These are phyloP conservation scores for Etheostoma perlongum DNA, from an alignment of 2,797 vertebrate species.

Conservation along the genomic window DNA sequence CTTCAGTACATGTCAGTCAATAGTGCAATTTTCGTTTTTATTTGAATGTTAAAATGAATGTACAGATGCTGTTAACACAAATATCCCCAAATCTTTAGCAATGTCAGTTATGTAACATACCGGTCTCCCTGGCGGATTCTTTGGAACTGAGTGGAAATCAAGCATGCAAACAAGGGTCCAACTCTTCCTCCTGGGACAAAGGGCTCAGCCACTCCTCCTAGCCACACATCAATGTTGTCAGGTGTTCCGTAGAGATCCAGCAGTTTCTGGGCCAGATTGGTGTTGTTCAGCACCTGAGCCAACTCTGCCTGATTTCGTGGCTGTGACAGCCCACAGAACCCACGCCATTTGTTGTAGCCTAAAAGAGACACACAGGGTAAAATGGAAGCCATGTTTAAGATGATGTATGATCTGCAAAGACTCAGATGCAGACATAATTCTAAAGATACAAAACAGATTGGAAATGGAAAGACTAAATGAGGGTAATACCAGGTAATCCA, in stretches of 20 bases:
- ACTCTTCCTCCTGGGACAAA: constrained; percentile 85
- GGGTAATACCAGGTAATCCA: constrained; percentile 85
- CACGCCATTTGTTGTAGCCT: constrained; percentile 92
- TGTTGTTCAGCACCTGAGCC: constrained; percentile 79
- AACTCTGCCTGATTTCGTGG: constrained; percentile 78
- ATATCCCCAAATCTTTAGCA: not conserved
- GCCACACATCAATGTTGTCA: constrained; percentile 88
- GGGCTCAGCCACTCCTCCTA: constrained; percentile 88
- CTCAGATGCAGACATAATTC: not conserved
- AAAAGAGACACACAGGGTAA: not conserved
- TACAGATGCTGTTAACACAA: not conserved
- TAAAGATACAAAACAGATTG: not conserved
- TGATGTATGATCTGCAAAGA: not conserved
- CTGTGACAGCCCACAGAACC: constrained; percentile 88
- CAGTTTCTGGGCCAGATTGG: constrained; percentile 76
- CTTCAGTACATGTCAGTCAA: no score
- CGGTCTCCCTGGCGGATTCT: constrained; percentile 88
- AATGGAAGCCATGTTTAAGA: not conserved
- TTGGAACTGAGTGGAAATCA: constrained; percentile 89
- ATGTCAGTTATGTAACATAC: constrained; percentile 59
- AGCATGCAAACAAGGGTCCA: constrained; percentile 90
- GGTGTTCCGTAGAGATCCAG: constrained; percentile 86
- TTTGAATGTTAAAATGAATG: not conserved
- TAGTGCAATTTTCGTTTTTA: no score
- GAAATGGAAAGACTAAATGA: not conserved